phyloP scores from a whole-genome alignment of 64 coral and sea anemone genomes.

The Porites lutea region DNA sequence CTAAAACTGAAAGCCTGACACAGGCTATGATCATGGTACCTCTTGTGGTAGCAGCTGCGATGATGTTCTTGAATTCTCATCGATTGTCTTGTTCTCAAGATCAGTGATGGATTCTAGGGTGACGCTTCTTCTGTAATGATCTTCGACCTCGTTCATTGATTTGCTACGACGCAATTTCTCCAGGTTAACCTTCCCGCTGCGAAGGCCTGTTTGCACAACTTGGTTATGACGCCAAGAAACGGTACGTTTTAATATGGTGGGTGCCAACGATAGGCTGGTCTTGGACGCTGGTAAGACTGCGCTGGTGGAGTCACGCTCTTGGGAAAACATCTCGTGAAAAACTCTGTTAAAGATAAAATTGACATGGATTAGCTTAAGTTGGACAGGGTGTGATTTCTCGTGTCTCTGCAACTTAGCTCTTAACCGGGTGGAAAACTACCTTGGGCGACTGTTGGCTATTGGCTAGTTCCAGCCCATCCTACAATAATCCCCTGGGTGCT shows the following conservation, averaged over 20 bases:
- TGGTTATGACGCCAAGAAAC: constrained; percentile 1
- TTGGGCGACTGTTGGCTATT: too few relatives aligned
- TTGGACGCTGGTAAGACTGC: neutral
- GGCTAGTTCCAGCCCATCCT: too few relatives aligned
- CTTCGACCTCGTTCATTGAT: neutral
- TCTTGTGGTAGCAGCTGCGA: neutral
- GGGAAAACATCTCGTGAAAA: constrained; percentile 27
- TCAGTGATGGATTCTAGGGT: constrained; percentile 32
- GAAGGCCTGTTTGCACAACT: constrained; percentile 5
- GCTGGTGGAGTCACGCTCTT: neutral
- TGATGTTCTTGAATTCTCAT: neutral
- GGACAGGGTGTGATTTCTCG: too few relatives aligned
- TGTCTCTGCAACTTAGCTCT: too few relatives aligned
- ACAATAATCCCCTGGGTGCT: too few relatives aligned
- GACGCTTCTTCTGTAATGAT: neutral
- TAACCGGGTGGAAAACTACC: too few relatives aligned
- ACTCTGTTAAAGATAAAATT: neutral
- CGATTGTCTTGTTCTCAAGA: constrained; percentile 25
- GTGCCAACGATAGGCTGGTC: neutral
- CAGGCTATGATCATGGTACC: neutral
- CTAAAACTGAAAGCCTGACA: too few relatives aligned
- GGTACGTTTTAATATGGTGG: neutral
- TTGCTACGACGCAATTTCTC: constrained; percentile 29
- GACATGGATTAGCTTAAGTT: neutral
- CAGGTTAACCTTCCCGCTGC: constrained; percentile 39